Evolutionary conservation across 2,113 vertebrate genomes (phyloP).

Genomic region (Tragulus kanchil): DNA sequence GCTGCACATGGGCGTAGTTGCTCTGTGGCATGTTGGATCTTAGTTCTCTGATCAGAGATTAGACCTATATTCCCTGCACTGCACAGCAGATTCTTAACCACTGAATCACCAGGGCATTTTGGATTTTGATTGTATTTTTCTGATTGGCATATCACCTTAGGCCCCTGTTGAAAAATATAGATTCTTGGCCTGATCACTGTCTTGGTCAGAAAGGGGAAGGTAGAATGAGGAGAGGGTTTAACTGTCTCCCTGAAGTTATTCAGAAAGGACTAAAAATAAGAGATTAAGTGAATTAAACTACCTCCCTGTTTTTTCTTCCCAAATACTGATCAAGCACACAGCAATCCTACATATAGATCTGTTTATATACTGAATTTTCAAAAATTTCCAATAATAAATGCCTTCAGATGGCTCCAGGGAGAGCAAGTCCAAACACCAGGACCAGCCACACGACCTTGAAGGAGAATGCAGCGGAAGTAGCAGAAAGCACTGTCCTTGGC

Average conservation of each 20-base stretch:
- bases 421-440: constrained; percentile 40
- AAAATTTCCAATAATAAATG: constrained; percentile 62
- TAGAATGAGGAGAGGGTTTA: constrained; percentile 13
- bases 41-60: neutral
- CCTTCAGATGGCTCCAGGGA: constrained; percentile 39
- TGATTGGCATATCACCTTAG: neutral
- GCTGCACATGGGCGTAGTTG: neutral
- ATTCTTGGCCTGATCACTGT: neutral
- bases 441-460: constrained; percentile 43
- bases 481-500: neutral
- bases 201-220: constrained; percentile 6
- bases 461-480: neutral
- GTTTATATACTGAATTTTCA: constrained; percentile 43
- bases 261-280: constrained; percentile 14
- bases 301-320: constrained; percentile 34
- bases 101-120: neutral
- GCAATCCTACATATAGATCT: neutral
- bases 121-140: constrained; percentile 18
- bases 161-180: neutral
- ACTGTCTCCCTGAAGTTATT: constrained; percentile 14
- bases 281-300: neutral
- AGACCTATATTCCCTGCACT: neutral
- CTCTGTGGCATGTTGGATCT: neutral
- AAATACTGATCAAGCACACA: constrained; percentile 45
- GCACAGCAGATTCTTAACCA: neutral